Percentiles rank a stretch among this genome's conserved stretches.
Conservation (phyloP, 2,113 vertebrate species). For the Ctenomys sociabilis region DNA sequence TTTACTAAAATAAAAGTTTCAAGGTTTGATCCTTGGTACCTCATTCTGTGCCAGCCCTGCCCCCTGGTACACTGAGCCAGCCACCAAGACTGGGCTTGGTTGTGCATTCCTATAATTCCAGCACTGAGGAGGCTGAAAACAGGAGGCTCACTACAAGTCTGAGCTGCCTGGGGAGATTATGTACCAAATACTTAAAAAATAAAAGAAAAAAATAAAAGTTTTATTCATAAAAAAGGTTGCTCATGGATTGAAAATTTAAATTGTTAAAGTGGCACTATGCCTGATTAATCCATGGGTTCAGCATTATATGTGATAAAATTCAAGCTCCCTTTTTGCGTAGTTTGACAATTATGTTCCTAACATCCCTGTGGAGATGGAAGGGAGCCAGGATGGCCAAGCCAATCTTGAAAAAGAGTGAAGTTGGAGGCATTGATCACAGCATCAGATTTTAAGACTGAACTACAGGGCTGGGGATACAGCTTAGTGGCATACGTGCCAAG, state of each 20-base stretch:
- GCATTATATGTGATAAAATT: neutral
- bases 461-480: neutral
- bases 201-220: neutral
- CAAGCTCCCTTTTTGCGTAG: neutral
- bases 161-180: too few species aligned
- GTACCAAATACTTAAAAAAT: too few species aligned
- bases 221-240: neutral
- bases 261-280: neutral
- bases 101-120: too few species aligned
- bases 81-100: too few species aligned
- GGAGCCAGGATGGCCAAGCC: neutral
- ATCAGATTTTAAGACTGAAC: slow-evolving; percentile 11
- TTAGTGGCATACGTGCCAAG: too few species aligned
- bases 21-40: neutral
- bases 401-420: neutral
- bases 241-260: neutral
- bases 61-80: too few species aligned
- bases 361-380: neutral
- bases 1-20: neutral
- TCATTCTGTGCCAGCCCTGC: too few species aligned
- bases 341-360: neutral
- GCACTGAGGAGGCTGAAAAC: too few species aligned
- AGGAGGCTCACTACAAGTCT: too few species aligned
- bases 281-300: neutral
- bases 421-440: neutral